These are phyloP conservation scores for Clunio marinus DNA, from an alignment of 2,888 invertebrate genomes.

Conservation along the genomic window DNA sequence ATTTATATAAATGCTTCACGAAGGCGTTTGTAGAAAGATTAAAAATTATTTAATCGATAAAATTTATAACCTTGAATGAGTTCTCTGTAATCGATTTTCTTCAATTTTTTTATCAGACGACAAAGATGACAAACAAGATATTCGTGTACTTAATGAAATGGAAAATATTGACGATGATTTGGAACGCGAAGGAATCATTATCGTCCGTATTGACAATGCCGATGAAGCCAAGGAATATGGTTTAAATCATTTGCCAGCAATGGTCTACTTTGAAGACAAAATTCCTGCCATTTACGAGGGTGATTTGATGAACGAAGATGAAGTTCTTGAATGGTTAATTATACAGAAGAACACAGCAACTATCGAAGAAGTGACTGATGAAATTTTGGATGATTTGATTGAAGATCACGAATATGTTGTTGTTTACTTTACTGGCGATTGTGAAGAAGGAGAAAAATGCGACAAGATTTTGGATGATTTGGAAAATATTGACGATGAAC, in stretches of 20 bases:
- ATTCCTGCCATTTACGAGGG: conserved; percentile 89
- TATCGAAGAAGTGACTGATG: conserved; percentile 91
- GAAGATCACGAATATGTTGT: conserved; percentile 90
- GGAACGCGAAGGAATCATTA: conserved; percentile 84
- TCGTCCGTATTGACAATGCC: conserved; percentile 84
- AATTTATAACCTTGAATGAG: no score
- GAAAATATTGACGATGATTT: conserved; percentile 91
- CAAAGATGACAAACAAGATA: conserved; percentile 85
- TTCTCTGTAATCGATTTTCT: no score
- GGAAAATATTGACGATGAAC: conserved; percentile 88
- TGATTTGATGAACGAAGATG: conserved; percentile 85
- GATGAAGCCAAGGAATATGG: conserved; percentile 88
- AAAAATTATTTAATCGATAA: no score
- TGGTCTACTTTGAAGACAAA: conserved; percentile 87
- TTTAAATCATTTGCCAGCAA: conserved; percentile 72
- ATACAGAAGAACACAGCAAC: conserved; percentile 85
- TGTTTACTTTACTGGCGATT: conserved; percentile 87
- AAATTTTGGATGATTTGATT: conserved; percentile 78
- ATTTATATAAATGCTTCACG: background rate
- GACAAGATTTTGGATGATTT: conserved; percentile 79
- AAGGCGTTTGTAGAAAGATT: background rate
- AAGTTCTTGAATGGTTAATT: conserved; percentile 82
- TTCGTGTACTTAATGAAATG: conserved; percentile 78
- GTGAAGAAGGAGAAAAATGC: conserved; percentile 82
- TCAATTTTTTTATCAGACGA: conserved; percentile 66